phyloP scores from a whole-genome alignment of 2,888 invertebrate species.

The Polylopha cassiicola region DNA sequence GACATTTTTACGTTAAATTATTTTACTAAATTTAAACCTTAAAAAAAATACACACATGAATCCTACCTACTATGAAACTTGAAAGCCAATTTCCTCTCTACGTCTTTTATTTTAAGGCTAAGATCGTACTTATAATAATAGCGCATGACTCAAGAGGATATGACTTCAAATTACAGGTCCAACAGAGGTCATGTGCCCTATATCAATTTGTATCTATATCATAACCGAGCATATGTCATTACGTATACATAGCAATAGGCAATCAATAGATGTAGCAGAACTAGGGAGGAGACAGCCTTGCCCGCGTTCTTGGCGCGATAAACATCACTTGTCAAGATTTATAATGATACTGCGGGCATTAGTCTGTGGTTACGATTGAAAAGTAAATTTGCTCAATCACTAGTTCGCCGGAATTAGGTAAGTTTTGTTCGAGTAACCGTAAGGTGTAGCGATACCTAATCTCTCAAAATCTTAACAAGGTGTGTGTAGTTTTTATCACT shows the following conservation, averaged over 20 bases:
- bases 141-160: slow-evolving; percentile 13
- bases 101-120: slow-evolving; percentile 4
- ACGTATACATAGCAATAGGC: slow-evolving; percentile 15
- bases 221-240: slow-evolving; percentile 22
- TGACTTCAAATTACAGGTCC: slow-evolving; percentile 14
- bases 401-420: no score
- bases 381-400: slow-evolving; percentile 19
- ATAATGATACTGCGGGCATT: slow-evolving; percentile 38
- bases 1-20: neutral
- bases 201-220: slow-evolving; percentile 18
- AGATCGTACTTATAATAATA: slow-evolving; percentile 12
- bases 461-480: no score
- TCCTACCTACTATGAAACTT: slow-evolving; percentile 1
- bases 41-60: no score
- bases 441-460: no score
- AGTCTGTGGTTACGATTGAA: slow-evolving; percentile 18
- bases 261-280: slow-evolving; percentile 22
- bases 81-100: no score
- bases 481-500: no score
- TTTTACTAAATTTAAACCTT: neutral
- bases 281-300: slow-evolving; percentile 56
- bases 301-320: slow-evolving; percentile 48
- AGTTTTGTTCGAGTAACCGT: no score
- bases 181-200: slow-evolving; percentile 19
- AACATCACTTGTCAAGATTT: slow-evolving; percentile 43